Percentiles rank a stretch among this genome's conserved stretches.
These are phyloP conservation scores for Pygoscelis antarcticus DNA, from an alignment of 2,113 vertebrate species.

Conservation along the genomic window DNA sequence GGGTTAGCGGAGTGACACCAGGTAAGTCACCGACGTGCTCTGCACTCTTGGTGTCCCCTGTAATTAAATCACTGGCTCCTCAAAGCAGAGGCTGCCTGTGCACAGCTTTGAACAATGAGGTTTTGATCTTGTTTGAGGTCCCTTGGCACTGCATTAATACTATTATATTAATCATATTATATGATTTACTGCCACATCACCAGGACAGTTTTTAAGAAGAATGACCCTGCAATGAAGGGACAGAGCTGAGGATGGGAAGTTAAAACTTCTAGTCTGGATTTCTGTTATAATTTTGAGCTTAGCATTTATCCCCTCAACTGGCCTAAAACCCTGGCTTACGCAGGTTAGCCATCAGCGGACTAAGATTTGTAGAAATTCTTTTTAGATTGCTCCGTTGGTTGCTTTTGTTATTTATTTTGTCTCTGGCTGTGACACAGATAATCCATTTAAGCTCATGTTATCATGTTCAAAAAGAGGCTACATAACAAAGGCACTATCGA, in stretches of 20 bases:
- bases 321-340: not conserved
- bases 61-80: slow-evolving; percentile 11
- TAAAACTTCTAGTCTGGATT: not conserved
- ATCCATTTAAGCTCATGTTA: not conserved
- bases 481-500: not conserved
- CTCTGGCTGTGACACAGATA: not conserved
- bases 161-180: not conserved
- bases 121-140: slow-evolving; percentile 34
- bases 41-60: not conserved
- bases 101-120: not conserved
- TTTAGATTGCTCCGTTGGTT: not conserved
- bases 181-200: not conserved
- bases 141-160: not conserved
- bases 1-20: not conserved
- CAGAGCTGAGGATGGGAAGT: not conserved
- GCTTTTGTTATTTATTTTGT: not conserved
- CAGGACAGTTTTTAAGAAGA: not conserved
- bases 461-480: not conserved
- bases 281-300: not conserved
- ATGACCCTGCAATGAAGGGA: not conserved
- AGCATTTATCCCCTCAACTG: not conserved
- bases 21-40: not conserved
- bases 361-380: not conserved
- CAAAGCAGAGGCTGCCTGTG: not conserved
- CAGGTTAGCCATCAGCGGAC: not conserved